Evolutionary conservation across 2,888 invertebrate genomes (phyloP).

Genomic region (Neoascia interrupta): DNA sequence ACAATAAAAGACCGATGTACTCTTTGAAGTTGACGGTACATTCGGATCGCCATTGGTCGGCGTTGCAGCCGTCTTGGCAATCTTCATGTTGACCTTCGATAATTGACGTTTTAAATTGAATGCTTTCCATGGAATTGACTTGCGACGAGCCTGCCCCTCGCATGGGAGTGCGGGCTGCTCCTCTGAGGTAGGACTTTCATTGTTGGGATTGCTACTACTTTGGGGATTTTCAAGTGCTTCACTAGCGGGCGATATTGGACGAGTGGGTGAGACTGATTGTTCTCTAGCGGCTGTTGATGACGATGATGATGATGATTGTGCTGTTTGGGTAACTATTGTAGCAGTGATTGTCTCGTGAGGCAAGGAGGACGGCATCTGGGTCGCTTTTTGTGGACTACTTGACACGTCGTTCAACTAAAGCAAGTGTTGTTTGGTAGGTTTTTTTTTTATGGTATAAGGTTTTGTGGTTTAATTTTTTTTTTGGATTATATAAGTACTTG

Average conservation of each 20-base stretch:
- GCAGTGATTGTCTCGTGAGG: conserved; percentile 70
- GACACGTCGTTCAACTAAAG: conserved; percentile 73
- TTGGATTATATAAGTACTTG: conserved; percentile 19
- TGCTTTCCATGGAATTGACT: conserved; percentile 87
- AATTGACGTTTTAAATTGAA: conserved; percentile 91
- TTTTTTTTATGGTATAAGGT: conserved; percentile 20
- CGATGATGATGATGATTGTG: conserved; percentile 58
- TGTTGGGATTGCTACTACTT: conserved; percentile 66
- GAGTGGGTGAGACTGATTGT: conserved; percentile 76
- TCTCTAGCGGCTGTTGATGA: conserved; percentile 71
- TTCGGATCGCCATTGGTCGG: conserved; percentile 80
- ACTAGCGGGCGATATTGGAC: conserved; percentile 80
- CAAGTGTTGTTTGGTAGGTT: conserved; percentile 47
- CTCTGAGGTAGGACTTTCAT: conserved; percentile 74
- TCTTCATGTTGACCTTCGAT: conserved; percentile 85
- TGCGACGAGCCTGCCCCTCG: conserved; percentile 82
- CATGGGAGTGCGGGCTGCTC: conserved; percentile 73
- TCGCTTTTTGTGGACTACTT: conserved; percentile 73
- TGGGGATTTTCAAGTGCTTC: conserved; percentile 79
- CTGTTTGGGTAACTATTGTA: conserved; percentile 67
- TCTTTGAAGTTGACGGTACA: conserved; percentile 72
- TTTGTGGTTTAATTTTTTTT: conserved; percentile 28
- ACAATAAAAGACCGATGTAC: conserved; percentile 80
- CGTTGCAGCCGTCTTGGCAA: conserved; percentile 63
- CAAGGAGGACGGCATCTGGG: conserved; percentile 70